Evolutionary conservation across 2,888 invertebrate genomes (phyloP).

Genomic region (Drosophila nr. perissopoda): DNA sequence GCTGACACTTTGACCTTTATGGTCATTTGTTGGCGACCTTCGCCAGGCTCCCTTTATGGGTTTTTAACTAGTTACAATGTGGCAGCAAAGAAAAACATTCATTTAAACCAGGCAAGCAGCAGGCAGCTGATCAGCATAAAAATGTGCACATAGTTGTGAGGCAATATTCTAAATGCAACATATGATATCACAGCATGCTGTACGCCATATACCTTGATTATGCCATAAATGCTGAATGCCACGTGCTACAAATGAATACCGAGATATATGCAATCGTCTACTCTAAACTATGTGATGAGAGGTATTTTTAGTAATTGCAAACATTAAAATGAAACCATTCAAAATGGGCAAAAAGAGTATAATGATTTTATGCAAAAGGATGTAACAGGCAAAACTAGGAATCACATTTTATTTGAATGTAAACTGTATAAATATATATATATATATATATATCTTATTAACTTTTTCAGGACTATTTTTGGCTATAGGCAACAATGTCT

Average conservation of each 20-base stretch:
- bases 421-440: not conserved
- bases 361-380: not conserved
- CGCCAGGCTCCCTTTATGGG: constrained; percentile 57
- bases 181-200: constrained; percentile 9
- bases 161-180: constrained; percentile 25
- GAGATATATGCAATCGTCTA: not conserved
- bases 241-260: constrained; percentile 26
- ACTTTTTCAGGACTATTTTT: not conserved
- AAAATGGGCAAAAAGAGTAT: not conserved
- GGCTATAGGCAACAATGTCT: not conserved
- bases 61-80: constrained; percentile 48
- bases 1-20: constrained; percentile 66
- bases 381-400: not conserved
- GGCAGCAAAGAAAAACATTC: constrained; percentile 19
- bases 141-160: constrained; percentile 19
- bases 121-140: constrained; percentile 18
- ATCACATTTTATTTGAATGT: not conserved
- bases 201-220: constrained; percentile 6
- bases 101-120: constrained; percentile 33
- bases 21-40: constrained; percentile 53
- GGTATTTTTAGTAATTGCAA: not conserved
- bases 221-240: constrained; percentile 11
- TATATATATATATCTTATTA: not conserved
- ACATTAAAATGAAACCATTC: not conserved
- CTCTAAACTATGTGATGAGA: not conserved